These are phyloP conservation scores for Venustaconcha ellipsiformis DNA, from an alignment of 1,140 invertebrate genomes.

Conservation along the genomic window DNA sequence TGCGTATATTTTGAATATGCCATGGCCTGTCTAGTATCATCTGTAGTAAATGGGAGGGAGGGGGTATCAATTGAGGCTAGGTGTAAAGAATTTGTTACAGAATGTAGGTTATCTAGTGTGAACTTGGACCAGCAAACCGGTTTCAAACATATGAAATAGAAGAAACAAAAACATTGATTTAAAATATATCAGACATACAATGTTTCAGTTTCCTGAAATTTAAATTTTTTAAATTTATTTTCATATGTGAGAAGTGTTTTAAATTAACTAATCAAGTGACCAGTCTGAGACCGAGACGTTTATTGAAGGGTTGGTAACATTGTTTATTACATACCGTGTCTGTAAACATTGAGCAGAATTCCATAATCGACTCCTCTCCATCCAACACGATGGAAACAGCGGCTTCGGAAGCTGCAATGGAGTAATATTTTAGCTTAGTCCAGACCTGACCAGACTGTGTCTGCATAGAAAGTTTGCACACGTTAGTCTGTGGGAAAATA, in stretches of 20 bases:
- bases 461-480: neutral
- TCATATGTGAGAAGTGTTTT: neutral
- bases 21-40: too few species aligned
- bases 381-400: conserved; percentile 28
- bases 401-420: conserved; percentile 22
- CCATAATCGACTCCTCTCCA: conserved; percentile 25
- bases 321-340: conserved; percentile 19
- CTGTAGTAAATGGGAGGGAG: too few species aligned
- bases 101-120: too few species aligned
- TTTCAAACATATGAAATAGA: too few species aligned
- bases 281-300: neutral
- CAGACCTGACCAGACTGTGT: neutral
- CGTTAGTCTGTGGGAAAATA: neutral
- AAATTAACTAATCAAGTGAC: neutral
- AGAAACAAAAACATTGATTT: too few species aligned
- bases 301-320: neutral
- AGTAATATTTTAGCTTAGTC: neutral
- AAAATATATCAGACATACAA: too few species aligned
- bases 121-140: too few species aligned
- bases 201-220: neutral
- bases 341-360: conserved; percentile 23
- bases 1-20: too few species aligned
- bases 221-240: neutral
- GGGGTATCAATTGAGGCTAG: too few species aligned
- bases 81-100: too few species aligned